Conservation (phyloP, 2,113 vertebrate species). For the Nicator chloris region DNA sequence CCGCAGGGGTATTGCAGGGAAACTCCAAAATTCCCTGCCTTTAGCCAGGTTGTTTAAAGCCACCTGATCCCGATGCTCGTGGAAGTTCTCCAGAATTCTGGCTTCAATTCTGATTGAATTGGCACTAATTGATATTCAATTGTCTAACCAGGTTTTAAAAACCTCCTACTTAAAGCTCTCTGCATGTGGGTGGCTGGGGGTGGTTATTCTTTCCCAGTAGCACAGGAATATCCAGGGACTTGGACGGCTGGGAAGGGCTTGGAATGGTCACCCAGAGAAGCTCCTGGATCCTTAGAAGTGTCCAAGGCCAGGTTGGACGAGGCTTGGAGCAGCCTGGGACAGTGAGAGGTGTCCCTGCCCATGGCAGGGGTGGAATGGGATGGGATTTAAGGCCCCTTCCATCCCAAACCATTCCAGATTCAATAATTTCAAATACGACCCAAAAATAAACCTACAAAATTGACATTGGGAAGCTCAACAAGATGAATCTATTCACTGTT, state of each 20-base stretch:
- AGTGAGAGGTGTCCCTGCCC: background rate
- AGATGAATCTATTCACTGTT: background rate
- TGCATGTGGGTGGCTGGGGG: background rate
- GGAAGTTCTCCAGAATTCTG: background rate
- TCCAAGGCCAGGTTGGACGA: rapidly evolving
- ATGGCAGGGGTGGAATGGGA: background rate
- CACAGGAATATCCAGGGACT: rapidly evolving
- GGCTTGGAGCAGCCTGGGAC: background rate
- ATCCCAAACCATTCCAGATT: background rate
- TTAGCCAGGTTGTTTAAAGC: background rate
- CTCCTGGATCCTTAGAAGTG: background rate
- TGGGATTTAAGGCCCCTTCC: background rate
- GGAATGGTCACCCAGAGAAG: background rate
- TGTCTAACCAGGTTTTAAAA: background rate
- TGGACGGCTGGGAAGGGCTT: background rate
- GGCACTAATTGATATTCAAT: background rate
- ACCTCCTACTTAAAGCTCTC: background rate
- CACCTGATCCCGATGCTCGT: rapidly evolving
- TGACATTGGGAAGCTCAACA: background rate
- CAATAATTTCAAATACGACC: background rate
- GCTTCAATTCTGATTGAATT: background rate
- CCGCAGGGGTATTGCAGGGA: background rate
- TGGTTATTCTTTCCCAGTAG: background rate
- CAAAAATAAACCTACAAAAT: background rate
- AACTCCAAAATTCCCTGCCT: background rate